These are phyloP conservation scores for Tinamus guttatus DNA, from an alignment of 2,113 vertebrate species.

Conservation along the genomic window DNA sequence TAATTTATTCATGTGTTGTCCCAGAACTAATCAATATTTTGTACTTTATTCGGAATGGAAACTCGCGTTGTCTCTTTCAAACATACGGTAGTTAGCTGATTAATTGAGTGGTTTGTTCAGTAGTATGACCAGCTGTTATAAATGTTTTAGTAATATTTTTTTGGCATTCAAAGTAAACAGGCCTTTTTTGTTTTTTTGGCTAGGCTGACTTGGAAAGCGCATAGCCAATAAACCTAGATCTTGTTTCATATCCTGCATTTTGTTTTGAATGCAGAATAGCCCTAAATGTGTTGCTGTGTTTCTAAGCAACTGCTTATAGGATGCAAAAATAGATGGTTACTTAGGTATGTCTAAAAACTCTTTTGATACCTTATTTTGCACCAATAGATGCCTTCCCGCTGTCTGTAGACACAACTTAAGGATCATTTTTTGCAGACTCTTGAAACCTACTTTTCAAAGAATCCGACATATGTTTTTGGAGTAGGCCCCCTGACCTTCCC, in stretches of 20 bases:
- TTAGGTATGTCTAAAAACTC: not conserved
- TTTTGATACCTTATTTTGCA: not conserved
- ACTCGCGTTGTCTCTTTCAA: conserved; percentile 12
- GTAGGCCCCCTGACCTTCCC: not conserved
- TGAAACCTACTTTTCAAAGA: not conserved
- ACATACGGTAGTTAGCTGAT: conserved; percentile 64
- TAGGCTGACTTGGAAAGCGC: not conserved
- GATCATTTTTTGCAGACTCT: not conserved
- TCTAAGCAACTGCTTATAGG: not conserved
- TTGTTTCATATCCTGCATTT: conserved; percentile 38
- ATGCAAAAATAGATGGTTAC: not conserved
- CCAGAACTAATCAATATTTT: conserved; percentile 53
- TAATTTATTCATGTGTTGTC: conserved; percentile 41
- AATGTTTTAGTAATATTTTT: conserved; percentile 47
- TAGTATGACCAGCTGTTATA: conserved; percentile 51
- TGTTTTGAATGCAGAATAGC: conserved; percentile 18
- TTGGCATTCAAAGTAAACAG: conserved; percentile 38
- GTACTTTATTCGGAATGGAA: conserved; percentile 52
- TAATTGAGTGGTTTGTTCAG: conserved; percentile 58
- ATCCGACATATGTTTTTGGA: not conserved
- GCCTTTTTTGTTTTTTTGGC: not conserved
- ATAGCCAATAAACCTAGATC: conserved; percentile 10
- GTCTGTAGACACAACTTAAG: not conserved
- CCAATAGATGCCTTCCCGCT: not conserved
- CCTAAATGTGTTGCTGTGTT: not conserved